Conservation (phyloP, 2,113 vertebrate species). For the Malurus elegans region DNA sequence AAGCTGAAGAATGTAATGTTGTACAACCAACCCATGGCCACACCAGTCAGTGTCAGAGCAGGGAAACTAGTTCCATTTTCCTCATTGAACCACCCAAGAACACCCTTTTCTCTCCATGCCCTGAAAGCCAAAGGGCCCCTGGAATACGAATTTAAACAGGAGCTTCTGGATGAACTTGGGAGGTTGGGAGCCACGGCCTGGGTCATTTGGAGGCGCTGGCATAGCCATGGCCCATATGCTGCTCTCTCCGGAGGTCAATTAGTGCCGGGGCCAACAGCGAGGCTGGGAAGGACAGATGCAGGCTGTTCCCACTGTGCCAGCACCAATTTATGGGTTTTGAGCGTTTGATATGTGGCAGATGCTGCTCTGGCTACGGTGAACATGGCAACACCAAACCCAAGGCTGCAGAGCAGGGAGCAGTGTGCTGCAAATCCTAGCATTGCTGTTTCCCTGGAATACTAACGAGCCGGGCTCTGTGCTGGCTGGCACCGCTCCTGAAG, state of each 20-base stretch:
- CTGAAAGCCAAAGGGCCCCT: background rate
- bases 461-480: background rate
- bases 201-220: background rate
- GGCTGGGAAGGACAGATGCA: background rate
- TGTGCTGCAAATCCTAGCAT: background rate
- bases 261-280: background rate
- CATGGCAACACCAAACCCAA: background rate
- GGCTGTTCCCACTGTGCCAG: background rate
- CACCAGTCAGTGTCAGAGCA: fast-evolving
- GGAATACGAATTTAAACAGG: background rate
- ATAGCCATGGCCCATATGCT: background rate
- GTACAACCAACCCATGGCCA: fast-evolving
- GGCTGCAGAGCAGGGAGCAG: background rate
- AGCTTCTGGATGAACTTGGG: background rate
- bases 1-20: background rate
- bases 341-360: background rate
- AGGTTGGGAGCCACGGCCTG: background rate
- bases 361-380: background rate
- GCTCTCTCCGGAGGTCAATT: background rate
- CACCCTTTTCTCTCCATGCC: background rate
- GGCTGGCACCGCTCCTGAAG: background rate
- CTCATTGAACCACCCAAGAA: fast-evolving
- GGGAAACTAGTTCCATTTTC: background rate
- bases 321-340: background rate
- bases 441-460: background rate